Base-by-base conservation (phyloP, 1,140 invertebrate genomes). In the Drosophila lowei region DNA sequence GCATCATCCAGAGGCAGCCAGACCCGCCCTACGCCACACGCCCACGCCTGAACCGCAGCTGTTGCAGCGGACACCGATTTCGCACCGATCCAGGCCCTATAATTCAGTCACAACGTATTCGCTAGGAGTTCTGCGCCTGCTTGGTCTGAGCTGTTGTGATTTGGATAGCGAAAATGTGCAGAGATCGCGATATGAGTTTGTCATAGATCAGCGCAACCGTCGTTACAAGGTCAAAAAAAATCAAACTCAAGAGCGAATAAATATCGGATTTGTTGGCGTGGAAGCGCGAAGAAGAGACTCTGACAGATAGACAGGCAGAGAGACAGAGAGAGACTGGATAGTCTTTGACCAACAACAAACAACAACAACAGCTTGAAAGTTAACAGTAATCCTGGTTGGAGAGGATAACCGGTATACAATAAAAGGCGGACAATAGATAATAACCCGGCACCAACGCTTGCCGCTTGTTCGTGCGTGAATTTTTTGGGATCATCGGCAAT, bases 121-220 rank as follows among this genome's bases (percentile, higher is more conserved):
- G 86, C 71, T 90, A 90, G 79, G 79, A 81, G 90, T 83, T 66
- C 75, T 90, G 52, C 85, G 79, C 57, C 71, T 90, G 75, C 76
- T 91, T 64, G 78, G 80, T 88, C 75, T 79, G 72, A 84, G 84
- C 80, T 75, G 72, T 77, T 81, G 77, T 79, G 79, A 89, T 77
- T 86, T 91, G 72, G 77, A 76, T 80, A 90, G 90, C 84, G 90
- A 91, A 90, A 91, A 91, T 91, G 91, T 91, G 91, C 91, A 91
- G 90, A 91, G 91, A 91, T 91, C 90, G 91, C 85, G 91, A 91
- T 91, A 91, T 91, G 91, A 89, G 77, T 89, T 91, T 77, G 84
- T 88, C 77, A 83, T 91, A 91, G 90, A 91, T 90, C 89, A 90
- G 72, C 90, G 86, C 54, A 91, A 91, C 77, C 90, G 90, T 53